phyloP scores from a whole-genome alignment of 2,797 vertebrate species.

The Etheostoma perlongum region DNA sequence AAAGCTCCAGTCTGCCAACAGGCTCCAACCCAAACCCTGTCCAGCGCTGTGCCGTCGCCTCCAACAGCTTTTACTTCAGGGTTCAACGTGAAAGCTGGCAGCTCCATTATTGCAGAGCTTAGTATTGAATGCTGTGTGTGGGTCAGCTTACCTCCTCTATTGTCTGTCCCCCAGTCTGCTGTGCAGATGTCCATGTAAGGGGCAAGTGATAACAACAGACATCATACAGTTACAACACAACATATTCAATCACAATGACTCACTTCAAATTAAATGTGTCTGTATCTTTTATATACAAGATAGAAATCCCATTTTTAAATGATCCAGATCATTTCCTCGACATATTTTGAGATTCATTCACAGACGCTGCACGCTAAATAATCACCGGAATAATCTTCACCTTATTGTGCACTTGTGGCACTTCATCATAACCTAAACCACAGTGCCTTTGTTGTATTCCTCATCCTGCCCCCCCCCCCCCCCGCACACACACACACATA shows the following conservation, averaged over 20 bases:
- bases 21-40: too few relatives aligned
- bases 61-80: not conserved
- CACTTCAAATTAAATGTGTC: not conserved
- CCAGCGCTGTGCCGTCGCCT: not conserved
- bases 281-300: too few relatives aligned
- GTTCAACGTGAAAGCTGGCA: conserved; percentile 6
- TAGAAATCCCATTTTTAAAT: too few relatives aligned
- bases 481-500: too few relatives aligned
- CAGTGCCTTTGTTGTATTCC: conserved; percentile 65
- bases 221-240: conserved; percentile 6
- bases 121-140: conserved; percentile 10
- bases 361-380: conserved; percentile 39
- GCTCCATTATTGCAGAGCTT: conserved; percentile 24
- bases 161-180: conserved; percentile 19
- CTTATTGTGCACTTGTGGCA: conserved; percentile 68
- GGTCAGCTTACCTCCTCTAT: not conserved
- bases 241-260: not conserved
- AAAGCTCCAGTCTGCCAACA: too few relatives aligned
- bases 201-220: conserved; percentile 1
- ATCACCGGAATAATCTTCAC: conserved; percentile 46
- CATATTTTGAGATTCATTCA: conserved; percentile 19
- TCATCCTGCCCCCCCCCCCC: conserved; percentile 17
- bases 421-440: conserved; percentile 72
- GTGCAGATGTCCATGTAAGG: not conserved
- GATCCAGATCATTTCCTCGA: too few relatives aligned